Base-by-base conservation (phyloP, 1,140 invertebrate species). In the Euwallacea fornicatus region DNA sequence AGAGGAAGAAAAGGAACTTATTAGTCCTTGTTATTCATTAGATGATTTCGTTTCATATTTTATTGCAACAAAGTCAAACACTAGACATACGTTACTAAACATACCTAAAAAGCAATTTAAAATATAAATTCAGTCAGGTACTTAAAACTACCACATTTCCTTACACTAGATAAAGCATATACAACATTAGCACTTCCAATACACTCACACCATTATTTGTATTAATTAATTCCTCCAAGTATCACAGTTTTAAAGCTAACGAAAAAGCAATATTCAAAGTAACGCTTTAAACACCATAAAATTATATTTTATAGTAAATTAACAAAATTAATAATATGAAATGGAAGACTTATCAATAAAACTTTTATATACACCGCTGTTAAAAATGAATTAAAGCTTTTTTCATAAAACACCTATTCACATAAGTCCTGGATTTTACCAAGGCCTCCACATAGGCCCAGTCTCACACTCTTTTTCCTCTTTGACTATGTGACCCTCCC, bases 381-480 rank as follows among this genome's bases (percentile, higher is more conserved):
- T 46, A 46, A 70, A 71, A 67, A 42, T 33, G n/a, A 43, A 33
- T 59, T 68, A 74, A 71, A 71, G 54, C 56, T 69, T 74, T 67
- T 58, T 47, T 53, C 58, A 13, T 21, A 55, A 55, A 58, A 59
- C 11, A 47, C 47, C 10, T 44, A 56, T 15, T 3, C 16, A 10
- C 11, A 61, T 46, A 56, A 47, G 11, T 42, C 7, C 47, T 16
- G 42, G 61, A 53, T 42, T 63, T 79, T 75, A 82, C 81, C 81
- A 82, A 4, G 81, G 81, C 65, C 81, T 74, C 81, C 81, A 82
- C 77, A 82, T 81, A 33, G 66, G 66, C 47, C 66, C 66, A 4
- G 77, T 56, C 3, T 56, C 58, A 9, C 72, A 61, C 41, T 60
- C 54, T 15, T 70, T 65, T 61, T 46, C 46, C 42, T 50, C 46